Evolutionary conservation across 2,888 invertebrate genomes (phyloP), one percentile per base, ranked within the genome.

Genomic region (Caenorhabditis becei): DNA sequence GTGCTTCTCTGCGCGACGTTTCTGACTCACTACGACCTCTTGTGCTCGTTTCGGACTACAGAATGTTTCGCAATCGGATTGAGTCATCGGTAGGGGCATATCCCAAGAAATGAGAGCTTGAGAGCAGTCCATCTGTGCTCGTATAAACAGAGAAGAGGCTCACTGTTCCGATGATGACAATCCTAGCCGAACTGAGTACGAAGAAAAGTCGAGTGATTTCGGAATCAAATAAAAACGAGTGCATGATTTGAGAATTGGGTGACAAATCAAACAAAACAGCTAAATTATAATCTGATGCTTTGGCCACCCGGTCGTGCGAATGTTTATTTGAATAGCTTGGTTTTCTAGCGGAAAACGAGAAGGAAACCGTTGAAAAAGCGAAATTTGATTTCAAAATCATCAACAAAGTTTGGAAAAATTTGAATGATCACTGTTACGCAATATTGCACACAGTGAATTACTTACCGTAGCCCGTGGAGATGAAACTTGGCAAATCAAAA

Each of bases 181-280:
- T 47, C 47, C 18, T 47, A 24, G 14, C 24, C 24, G 24, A 53
- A 26, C 53, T 4, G 53, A 18, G 26, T 23, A 10, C 24, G 24
- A 53, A 11, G 54, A 32, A 32, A 56, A 58, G 58, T 58, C 58
- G 58, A 58, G 58, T 58, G 58, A 58, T 58, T 44, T 41, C 24
- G 44, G 61, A 61, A 61, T 61, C 61, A 61, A 61, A 61, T 47
- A 47, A 58, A 58, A 69, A 58, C 24, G 26, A 49, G 58, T 47
- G 47, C 58, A 56, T 58, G 37, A 66, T 53, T 41, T 16, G 65
- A 23, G 51, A 35, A 54, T 54, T 66, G 54, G 47, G 69, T 69
- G 69, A 69, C 59, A 69, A 69, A 51, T 44, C 54, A 69, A 69
- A 69, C 69, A 69, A 58, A 67, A 58, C 59, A n/a, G 47, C 47